Evolutionary conservation across 1,140 invertebrate species (phyloP), one percentile per base, ranked within the genome.

Genomic region (Belonocnema kinseyi): DNA sequence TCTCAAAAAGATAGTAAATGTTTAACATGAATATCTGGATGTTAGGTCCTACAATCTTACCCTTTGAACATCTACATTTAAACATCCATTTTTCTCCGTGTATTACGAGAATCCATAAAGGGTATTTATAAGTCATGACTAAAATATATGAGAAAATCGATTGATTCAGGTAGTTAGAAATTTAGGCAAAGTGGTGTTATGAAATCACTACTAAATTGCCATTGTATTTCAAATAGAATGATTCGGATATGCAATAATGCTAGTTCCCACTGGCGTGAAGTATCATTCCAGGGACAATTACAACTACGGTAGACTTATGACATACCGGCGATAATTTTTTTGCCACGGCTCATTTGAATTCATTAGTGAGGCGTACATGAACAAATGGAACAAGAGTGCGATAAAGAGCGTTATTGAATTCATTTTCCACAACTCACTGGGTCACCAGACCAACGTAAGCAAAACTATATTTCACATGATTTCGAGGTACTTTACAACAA

Each of bases 371-470:
- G 19, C n/a, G 17, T 17, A 66, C 26, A 61, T 61, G 58, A 61
- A 16, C n/a, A 66, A 66, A 21, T 66, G 33, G 61, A 21, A 66
- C 61, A 66, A 66, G 61, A 66, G 14, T 40, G 14, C 61, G 61
- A 66, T 66, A 66, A 33, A 33, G 58, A 61, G 14, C 58, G 13
- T 40, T 66, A 26, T 66, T 66, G 61, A 40, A 66, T 66, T 40
- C 46, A 40, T 66, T 66, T 66, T 66, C 61, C 61, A 66, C n/a
- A n/a, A 66, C 5, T 66, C 61, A 33, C 26, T 40, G 61, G 61
- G 61, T 66, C 61, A 66, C 61, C 40, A 66, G 61, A 46, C 40
- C 61, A 40, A 21, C 56, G 56, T 58, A 10, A 61, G 12, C 10
- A 61, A 33, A 61, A 61, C 26, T 10, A 11, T 11, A 46, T 11